Percentiles rank a stretch among this genome's conserved stretches.
phyloP scores from a whole-genome alignment of 1,140 invertebrate species.

The Philaenus spumarius region DNA sequence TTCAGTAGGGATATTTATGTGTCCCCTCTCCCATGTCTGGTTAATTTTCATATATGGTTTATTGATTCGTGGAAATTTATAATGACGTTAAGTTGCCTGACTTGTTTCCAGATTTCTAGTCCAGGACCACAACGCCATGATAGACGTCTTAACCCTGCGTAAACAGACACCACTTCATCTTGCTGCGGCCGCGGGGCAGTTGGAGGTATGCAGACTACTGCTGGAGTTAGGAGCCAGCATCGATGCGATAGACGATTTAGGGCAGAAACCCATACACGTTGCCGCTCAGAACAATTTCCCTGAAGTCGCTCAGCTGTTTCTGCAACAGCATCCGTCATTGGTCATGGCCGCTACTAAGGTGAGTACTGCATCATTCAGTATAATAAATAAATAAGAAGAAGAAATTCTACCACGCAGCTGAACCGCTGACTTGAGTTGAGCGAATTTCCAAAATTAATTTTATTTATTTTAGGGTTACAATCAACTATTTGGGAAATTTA shows the following conservation, averaged over 20 bases:
- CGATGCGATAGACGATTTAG: conserved; percentile 88
- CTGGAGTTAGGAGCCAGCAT: conserved; percentile 93
- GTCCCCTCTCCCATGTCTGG: too few relatives aligned
- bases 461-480: too few relatives aligned
- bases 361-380: too few relatives aligned
- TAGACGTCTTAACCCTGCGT: conserved; percentile 88
- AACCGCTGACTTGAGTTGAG: too few relatives aligned
- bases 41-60: too few relatives aligned
- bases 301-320: conserved; percentile 95
- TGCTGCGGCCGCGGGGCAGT: conserved; percentile 86
- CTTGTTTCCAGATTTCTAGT: conserved; percentile 80
- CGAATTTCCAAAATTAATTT: too few relatives aligned
- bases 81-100: too few relatives aligned
- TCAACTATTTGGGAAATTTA: too few relatives aligned
- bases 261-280: conserved; percentile 84
- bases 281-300: conserved; percentile 98
- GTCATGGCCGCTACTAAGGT: conserved; percentile 89
- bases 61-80: too few relatives aligned
- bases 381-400: too few relatives aligned
- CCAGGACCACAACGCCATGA: conserved; percentile 87
- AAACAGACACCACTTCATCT: conserved; percentile 86
- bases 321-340: conserved; percentile 91
- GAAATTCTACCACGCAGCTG: too few relatives aligned
- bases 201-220: conserved; percentile 91
- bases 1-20: too few relatives aligned